Conservation (phyloP, 2,113 vertebrate species). For the Nicator chloris region DNA sequence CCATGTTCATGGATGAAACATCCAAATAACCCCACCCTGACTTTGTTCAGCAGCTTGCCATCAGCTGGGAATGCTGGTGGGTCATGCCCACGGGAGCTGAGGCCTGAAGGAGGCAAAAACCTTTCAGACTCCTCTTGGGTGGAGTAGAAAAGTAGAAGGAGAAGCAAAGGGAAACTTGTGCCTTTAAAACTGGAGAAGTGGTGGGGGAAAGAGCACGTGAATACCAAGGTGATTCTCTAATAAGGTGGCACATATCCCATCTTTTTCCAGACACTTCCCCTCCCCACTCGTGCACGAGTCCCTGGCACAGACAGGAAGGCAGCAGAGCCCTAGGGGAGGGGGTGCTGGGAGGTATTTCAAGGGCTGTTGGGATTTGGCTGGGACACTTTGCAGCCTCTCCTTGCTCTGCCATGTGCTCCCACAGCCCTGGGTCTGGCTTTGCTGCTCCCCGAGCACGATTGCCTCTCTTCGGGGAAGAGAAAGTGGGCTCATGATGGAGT, state of each 20-base stretch:
- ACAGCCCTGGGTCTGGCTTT: not conserved
- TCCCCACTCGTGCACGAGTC: rapidly evolving
- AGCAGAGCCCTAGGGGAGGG: not conserved
- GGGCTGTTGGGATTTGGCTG: not conserved
- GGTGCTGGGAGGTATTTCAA: not conserved
- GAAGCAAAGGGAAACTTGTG: not conserved
- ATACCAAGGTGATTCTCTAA: not conserved
- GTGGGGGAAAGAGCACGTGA: not conserved
- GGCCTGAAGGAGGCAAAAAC: not conserved
- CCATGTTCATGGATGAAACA: not conserved
- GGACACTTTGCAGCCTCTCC: not conserved
- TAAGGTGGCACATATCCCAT: not conserved
- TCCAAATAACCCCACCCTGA: not conserved
- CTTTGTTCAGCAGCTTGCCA: not conserved
- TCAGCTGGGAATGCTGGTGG: not conserved
- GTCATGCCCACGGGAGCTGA: not conserved
- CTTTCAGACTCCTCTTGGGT: not conserved
- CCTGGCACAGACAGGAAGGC: not conserved
- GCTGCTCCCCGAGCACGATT: rapidly evolving
- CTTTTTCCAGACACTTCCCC: not conserved
- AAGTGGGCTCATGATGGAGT: rapidly evolving
- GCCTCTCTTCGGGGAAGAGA: not conserved
- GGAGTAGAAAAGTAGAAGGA: not conserved
- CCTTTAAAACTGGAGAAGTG: not conserved
- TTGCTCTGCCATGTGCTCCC: not conserved